A percentile compares a stretch with the other conserved stretches of the same genome.
phyloP scores from a whole-genome alignment of 2,113 vertebrate species.

The Micronycteris hirsuta region DNA sequence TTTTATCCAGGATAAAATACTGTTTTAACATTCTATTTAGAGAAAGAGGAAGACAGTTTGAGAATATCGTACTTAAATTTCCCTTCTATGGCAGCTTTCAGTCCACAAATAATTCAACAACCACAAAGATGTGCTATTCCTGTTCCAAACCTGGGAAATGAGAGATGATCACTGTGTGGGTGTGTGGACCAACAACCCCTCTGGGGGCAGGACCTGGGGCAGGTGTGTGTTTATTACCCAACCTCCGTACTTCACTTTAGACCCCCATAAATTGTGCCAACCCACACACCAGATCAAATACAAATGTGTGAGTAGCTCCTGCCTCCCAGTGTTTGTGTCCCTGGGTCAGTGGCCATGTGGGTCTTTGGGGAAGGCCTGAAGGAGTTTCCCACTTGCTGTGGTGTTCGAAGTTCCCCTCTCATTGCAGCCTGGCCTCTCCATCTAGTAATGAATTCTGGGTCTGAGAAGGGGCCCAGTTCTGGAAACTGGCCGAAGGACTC shows the following conservation, averaged over 20 bases:
- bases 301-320: neutral
- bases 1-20: neutral
- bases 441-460: neutral
- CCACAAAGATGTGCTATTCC: neutral
- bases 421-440: neutral
- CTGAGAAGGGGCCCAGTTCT: neutral
- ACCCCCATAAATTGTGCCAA: rapidly evolving
- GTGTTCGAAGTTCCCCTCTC: neutral
- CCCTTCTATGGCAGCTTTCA: neutral
- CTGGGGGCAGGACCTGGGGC: too few relatives aligned
- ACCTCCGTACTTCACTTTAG: neutral
- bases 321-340: too few relatives aligned
- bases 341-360: too few relatives aligned
- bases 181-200: too few relatives aligned
- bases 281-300: neutral
- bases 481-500: too few relatives aligned
- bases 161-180: neutral
- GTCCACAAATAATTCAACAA: too few relatives aligned
- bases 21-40: neutral
- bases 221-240: neutral
- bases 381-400: neutral
- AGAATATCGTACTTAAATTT: neutral
- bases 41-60: too few relatives aligned
- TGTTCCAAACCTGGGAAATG: neutral
- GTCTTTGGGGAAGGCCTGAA: neutral